These are phyloP conservation scores for Hyla sarda DNA, from an alignment of 2,113 vertebrate species.

Conservation along the genomic window DNA sequence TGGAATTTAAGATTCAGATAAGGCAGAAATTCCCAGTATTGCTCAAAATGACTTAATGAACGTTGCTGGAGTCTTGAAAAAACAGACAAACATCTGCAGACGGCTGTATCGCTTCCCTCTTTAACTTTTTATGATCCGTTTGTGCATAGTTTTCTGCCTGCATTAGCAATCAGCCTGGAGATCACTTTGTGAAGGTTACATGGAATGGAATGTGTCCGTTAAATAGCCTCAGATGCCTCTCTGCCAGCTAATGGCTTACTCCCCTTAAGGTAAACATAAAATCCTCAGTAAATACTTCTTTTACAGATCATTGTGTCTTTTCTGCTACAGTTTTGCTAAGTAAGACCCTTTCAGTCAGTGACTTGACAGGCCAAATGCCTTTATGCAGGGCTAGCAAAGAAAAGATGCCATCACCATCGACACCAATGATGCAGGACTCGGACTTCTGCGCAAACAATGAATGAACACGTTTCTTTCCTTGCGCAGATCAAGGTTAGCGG, in stretches of 20 bases:
- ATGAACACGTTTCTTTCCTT: too few species aligned
- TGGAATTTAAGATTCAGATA: neutral
- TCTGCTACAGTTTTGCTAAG: constrained; percentile 13
- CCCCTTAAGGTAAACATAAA: constrained; percentile 52
- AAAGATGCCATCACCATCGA: too few species aligned
- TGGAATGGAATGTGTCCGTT: constrained; percentile 43
- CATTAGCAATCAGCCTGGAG: constrained; percentile 56
- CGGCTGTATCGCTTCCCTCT: constrained; percentile 24
- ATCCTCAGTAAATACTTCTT: constrained; percentile 18
- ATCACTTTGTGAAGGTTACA: constrained; percentile 57
- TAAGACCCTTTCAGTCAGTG: neutral
- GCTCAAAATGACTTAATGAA: constrained; percentile 33
- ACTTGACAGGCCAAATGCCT: neutral
- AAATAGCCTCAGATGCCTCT: constrained; percentile 35
- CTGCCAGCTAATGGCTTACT: constrained; percentile 40
- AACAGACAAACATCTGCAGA: constrained; percentile 37
- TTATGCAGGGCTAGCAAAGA: neutral
- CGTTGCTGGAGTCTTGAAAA: neutral
- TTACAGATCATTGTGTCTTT: constrained; percentile 28
- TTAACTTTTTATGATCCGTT: constrained; percentile 50
- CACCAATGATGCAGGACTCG: too few species aligned
- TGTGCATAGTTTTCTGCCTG: constrained; percentile 44
- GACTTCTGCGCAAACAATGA: too few species aligned
- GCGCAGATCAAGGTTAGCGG: too few species aligned
- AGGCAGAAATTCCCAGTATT: neutral